Evolutionary conservation across 2,888 invertebrate genomes (phyloP).

Genomic region (Leptothorax acervorum): DNA sequence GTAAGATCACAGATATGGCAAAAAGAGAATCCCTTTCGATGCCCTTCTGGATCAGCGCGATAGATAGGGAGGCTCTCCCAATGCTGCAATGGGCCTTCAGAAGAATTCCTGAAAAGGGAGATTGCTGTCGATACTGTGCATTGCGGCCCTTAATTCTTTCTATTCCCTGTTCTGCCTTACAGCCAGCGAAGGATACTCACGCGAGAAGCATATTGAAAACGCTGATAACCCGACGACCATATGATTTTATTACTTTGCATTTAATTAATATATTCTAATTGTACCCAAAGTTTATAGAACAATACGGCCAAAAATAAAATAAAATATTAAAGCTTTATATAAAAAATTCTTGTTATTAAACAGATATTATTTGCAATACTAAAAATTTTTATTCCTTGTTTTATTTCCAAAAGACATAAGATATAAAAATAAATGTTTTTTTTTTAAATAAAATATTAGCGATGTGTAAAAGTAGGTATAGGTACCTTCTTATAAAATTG

Average conservation of each 20-base stretch:
- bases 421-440: background rate
- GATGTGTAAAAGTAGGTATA: background rate
- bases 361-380: background rate
- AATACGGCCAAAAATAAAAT: background rate
- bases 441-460: background rate
- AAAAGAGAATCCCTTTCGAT: slow-evolving; percentile 31
- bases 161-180: slow-evolving; percentile 52
- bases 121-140: slow-evolving; percentile 53
- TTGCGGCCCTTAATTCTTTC: slow-evolving; percentile 59
- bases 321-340: background rate
- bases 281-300: background rate
- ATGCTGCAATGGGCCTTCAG: slow-evolving; percentile 50
- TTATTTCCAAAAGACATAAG: background rate
- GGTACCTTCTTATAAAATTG: background rate
- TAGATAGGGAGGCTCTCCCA: slow-evolving; percentile 63
- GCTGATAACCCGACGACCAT: slow-evolving; percentile 62
- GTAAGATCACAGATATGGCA: slow-evolving; percentile 39
- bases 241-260: background rate
- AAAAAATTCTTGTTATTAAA: background rate
- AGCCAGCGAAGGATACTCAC: slow-evolving; percentile 64
- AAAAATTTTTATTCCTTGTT: background rate
- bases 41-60: slow-evolving; percentile 48
- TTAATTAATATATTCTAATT: background rate
- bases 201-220: slow-evolving; percentile 68
- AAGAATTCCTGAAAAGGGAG: slow-evolving; percentile 62